Base-by-base conservation (phyloP, 2,888 invertebrate species). In the Belgica antarctica region DNA sequence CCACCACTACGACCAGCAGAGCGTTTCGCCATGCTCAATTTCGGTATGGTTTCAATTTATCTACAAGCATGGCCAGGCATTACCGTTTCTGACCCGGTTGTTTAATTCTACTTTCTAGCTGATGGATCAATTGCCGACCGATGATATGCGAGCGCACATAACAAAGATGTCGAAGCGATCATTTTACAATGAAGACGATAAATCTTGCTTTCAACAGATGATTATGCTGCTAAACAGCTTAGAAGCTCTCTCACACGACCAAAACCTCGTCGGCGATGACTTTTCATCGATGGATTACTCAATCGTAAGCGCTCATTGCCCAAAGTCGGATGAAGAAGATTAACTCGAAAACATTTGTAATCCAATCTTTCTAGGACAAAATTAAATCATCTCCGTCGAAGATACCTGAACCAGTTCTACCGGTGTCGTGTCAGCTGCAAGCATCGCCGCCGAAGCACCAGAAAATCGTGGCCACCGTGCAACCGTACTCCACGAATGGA, bases 401-500 rank as follows among this genome's bases (percentile, higher is more conserved):
- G 41, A 66, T 66, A 17, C 69, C 57, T 15, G 47, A 71, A 31
- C 66, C 66, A 41, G 46, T 69, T n/a, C 57, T 41, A 25, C 69
- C 61, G 17, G 63, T 41, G 2, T 41, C 52, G 31, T 15, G 62
- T 24, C 61, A 47, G 15, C 8, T 12, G 12, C 12, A 31, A 66
- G 12, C 46, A 22, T 7, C 36, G 15, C 52, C 71, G 61, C 52
- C 68, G 17, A 24, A 62, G 46, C 70, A 71, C 70, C 82, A 82
- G 46, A 85, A 82, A 77, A 87, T 83, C 75, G 85, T 85, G 75
- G 86, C 86, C 72, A 87, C 87, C 63, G 85, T 87, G 71, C 84
- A 87, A 72, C 89, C 86, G 52, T 86, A 86, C 74, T 81, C 74
- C 72, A 59, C 69, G 27, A 27, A 82, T 81, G 71, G 62, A 71